Conservation (phyloP, 2,113 vertebrate genomes). For the Cricetomys ansorgei region DNA sequence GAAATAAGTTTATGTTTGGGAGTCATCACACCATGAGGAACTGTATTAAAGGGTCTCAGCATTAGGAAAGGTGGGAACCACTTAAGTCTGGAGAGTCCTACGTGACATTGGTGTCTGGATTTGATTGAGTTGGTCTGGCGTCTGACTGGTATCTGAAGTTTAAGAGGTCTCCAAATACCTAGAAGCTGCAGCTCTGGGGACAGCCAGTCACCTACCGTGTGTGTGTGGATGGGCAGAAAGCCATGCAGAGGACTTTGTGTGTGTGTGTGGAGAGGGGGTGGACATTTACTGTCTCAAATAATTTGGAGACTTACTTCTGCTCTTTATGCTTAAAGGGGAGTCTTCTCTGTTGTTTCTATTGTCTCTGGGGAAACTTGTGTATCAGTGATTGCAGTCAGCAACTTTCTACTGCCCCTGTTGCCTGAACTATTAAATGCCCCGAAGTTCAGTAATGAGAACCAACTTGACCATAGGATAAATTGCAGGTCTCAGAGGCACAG, state of each 20-base stretch:
- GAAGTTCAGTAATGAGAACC: neutral
- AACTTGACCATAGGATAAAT: neutral
- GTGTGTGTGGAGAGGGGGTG: too few relatives aligned
- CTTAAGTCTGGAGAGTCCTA: neutral
- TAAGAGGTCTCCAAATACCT: neutral
- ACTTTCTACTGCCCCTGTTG: neutral
- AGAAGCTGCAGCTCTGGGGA: neutral
- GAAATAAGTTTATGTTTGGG: too few relatives aligned
- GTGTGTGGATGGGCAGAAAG: neutral
- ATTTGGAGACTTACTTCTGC: constrained; percentile 3
- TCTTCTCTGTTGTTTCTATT: neutral
- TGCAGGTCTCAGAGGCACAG: neutral
- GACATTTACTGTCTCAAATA: neutral
- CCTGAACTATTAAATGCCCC: neutral
- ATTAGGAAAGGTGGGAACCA: too few relatives aligned
- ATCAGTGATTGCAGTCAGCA: neutral
- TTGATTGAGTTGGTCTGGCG: neutral
- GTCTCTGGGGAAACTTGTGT: neutral
- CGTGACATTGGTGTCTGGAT: neutral
- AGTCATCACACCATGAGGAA: too few relatives aligned
- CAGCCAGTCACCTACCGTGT: too few relatives aligned
- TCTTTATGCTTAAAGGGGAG: neutral
- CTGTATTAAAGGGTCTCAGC: too few relatives aligned
- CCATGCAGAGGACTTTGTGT: neutral
- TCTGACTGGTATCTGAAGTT: neutral